These are phyloP conservation scores for Daboia siamensis DNA, from an alignment of 2,113 vertebrate genomes.

Conservation along the genomic window DNA sequence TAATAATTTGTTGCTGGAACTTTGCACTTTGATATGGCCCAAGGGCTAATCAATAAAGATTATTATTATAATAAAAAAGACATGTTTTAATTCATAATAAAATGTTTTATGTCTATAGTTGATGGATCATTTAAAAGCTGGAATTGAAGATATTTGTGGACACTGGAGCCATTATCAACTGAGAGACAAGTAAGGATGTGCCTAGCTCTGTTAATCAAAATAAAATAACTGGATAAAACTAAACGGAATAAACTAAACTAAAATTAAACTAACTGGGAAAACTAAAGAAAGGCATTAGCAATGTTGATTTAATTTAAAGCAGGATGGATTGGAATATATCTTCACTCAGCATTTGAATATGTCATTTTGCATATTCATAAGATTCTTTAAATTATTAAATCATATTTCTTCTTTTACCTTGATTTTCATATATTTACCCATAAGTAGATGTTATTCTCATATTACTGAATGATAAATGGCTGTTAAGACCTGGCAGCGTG, in stretches of 20 bases:
- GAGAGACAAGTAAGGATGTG: slow-evolving; percentile 87
- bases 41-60: too few relatives aligned
- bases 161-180: slow-evolving; percentile 95
- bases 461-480: slow-evolving; percentile 60
- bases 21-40: too few relatives aligned
- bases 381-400: slow-evolving; percentile 44
- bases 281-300: not conserved
- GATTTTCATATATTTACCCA: not conserved
- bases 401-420: slow-evolving; percentile 8
- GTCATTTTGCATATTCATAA: slow-evolving; percentile 42
- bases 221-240: slow-evolving; percentile 15
- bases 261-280: not conserved
- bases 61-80: not conserved
- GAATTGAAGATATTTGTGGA: slow-evolving; percentile 93
- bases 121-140: slow-evolving; percentile 92
- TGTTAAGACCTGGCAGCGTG: slow-evolving; percentile 44
- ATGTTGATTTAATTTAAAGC: not conserved
- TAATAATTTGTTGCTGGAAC: too few relatives aligned
- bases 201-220: slow-evolving; percentile 12
- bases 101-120: slow-evolving; percentile 68
- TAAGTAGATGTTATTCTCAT: slow-evolving; percentile 33
- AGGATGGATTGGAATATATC: not conserved
- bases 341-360: not conserved
- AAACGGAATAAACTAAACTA: not conserved
- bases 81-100: not conserved